A percentile compares a stretch with the other conserved stretches of the same genome.
Conservation (phyloP, 2,888 invertebrate genomes). For the Cyrtodaria siliqua region DNA sequence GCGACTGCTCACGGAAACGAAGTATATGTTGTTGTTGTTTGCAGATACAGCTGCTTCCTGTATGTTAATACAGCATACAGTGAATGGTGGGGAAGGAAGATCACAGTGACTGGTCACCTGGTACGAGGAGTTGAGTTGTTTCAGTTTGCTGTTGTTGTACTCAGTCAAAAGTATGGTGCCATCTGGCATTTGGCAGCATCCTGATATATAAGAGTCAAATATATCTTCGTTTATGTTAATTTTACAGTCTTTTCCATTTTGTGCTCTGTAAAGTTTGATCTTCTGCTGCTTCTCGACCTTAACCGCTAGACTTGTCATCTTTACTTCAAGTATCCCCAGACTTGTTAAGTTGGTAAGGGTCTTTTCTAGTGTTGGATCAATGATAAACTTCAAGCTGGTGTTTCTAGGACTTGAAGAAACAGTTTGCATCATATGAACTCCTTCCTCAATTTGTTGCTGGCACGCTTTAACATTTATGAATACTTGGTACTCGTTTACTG, state of each 20-base stretch:
- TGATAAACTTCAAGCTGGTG: too few relatives aligned
- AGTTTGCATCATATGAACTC: too few relatives aligned
- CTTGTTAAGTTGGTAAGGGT: too few relatives aligned
- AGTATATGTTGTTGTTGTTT: slow-evolving; percentile 23
- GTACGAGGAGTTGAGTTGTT: slow-evolving; percentile 28
- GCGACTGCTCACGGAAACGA: neutral
- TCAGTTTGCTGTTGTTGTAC: slow-evolving; percentile 32
- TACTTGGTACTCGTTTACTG: too few relatives aligned
- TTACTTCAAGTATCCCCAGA: too few relatives aligned
- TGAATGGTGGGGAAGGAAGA: slow-evolving; percentile 19
- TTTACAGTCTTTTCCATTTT: slow-evolving; percentile 14
- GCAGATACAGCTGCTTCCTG: slow-evolving; percentile 20
- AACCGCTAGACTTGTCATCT: too few relatives aligned
- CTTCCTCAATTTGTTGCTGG: too few relatives aligned
- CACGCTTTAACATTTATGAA: too few relatives aligned
- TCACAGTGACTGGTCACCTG: slow-evolving; percentile 9
- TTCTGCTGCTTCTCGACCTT: too few relatives aligned
- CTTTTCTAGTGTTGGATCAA: too few relatives aligned
- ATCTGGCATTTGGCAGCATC: slow-evolving; percentile 21
- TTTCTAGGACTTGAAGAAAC: too few relatives aligned
- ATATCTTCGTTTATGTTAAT: slow-evolving; percentile 16
- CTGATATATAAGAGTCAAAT: slow-evolving; percentile 29
- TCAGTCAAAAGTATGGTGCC: slow-evolving; percentile 27
- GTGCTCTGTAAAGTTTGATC: neutral
- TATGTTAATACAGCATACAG: slow-evolving; percentile 17